Evolutionary conservation across 2,113 vertebrate genomes (phyloP).

Genomic region (Platysteira castanea): DNA sequence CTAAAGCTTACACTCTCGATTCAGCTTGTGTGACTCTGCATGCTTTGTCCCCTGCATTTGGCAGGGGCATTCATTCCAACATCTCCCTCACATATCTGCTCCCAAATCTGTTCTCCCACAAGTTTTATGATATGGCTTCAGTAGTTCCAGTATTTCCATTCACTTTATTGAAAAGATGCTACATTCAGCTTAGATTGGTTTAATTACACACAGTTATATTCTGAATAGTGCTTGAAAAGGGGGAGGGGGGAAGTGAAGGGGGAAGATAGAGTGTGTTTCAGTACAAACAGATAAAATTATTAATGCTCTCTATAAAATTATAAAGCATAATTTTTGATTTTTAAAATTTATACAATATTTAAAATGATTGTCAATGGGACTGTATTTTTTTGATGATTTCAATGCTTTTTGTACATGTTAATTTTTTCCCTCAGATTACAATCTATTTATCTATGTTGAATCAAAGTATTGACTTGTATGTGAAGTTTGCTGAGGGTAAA

Average conservation of each 20-base stretch:
- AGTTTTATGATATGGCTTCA: not conserved
- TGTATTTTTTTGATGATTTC: not conserved
- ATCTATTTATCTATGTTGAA: not conserved
- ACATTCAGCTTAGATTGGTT: not conserved
- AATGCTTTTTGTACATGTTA: not conserved
- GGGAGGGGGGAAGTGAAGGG: accelerated
- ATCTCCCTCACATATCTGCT: not conserved
- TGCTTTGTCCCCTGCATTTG: too few species aligned
- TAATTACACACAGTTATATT: not conserved
- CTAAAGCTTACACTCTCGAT: too few species aligned
- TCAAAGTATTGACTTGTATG: not conserved
- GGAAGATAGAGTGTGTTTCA: not conserved
- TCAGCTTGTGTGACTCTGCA: too few species aligned
- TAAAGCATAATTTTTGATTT: not conserved
- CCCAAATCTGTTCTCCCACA: not conserved
- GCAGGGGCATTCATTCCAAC: too few species aligned
- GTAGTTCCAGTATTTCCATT: not conserved
- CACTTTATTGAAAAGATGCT: not conserved
- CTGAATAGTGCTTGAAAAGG: not conserved
- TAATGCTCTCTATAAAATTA: not conserved
- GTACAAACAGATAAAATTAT: not conserved
- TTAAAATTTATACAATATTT: not conserved
- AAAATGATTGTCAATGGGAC: not conserved
- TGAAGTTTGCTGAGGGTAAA: not conserved
- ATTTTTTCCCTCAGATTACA: not conserved